Evolutionary conservation across 2,888 invertebrate species (phyloP).

Genomic region (Lasioglossum pauxillum): DNA sequence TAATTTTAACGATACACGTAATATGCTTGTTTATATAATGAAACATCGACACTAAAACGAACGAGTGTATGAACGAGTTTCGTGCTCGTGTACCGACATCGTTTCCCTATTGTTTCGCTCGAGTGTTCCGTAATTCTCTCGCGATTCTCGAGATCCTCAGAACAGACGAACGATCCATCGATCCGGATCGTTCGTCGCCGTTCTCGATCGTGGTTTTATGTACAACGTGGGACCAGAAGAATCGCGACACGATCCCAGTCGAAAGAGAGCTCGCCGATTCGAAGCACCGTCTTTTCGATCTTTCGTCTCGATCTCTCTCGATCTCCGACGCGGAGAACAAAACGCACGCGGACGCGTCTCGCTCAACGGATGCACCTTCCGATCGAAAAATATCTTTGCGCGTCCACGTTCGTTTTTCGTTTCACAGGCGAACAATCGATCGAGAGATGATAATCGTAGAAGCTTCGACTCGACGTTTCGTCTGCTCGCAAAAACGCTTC

Average conservation of each 20-base stretch:
- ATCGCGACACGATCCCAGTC: slow-evolving; percentile 12
- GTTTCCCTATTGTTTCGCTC: not conserved
- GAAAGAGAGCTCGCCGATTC: not conserved
- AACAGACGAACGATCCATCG: slow-evolving; percentile 11
- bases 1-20: slow-evolving; percentile 38
- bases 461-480: slow-evolving; percentile 34
- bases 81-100: not conserved
- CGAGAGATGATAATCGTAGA: not conserved
- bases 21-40: slow-evolving; percentile 56
- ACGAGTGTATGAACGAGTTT: slow-evolving; percentile 56
- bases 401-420: slow-evolving; percentile 36
- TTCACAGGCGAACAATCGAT: slow-evolving; percentile 18
- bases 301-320: not conserved
- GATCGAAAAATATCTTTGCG: slow-evolving; percentile 11
- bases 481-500: not conserved
- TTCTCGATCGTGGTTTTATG: slow-evolving; percentile 28
- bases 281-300: slow-evolving; percentile 35
- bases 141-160: slow-evolving; percentile 20
- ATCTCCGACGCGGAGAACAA: slow-evolving; percentile 22
- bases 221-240: slow-evolving; percentile 34
- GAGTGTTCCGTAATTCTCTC: slow-evolving; percentile 11
- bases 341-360: slow-evolving; percentile 57
- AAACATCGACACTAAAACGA: slow-evolving; percentile 69
- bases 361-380: slow-evolving; percentile 48
- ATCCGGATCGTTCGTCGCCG: not conserved